Conservation (phyloP, 2,888 invertebrate species). For the Pyrgus malvae region DNA sequence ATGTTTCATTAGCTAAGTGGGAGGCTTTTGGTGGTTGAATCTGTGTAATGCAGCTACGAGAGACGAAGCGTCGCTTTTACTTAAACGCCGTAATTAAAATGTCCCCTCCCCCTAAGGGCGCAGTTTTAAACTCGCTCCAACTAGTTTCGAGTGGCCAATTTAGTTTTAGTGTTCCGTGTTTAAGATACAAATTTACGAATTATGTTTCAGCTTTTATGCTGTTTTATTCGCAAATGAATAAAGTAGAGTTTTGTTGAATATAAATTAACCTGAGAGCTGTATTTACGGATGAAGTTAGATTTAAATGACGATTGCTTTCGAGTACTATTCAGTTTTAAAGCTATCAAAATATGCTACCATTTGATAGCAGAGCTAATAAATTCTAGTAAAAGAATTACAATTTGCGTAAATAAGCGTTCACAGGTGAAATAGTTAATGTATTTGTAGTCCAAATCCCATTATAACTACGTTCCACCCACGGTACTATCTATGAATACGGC, state of each 20-base stretch:
- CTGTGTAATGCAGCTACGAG: constrained; percentile 74
- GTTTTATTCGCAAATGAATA: constrained; percentile 17
- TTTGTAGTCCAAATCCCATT: constrained; percentile 14
- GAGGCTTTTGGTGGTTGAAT: constrained; percentile 81
- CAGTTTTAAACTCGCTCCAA: constrained; percentile 75
- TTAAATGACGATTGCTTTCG: no score
- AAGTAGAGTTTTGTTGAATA: not conserved
- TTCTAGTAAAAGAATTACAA: not conserved
- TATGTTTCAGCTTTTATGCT: constrained; percentile 33
- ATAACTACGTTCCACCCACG: constrained; percentile 20
- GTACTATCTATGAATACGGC: constrained; percentile 18
- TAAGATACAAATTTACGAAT: constrained; percentile 51
- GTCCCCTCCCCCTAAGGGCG: constrained; percentile 68
- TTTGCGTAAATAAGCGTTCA: not conserved
- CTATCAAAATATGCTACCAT: no score
- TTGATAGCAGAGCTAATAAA: no score
- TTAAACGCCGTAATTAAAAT: constrained; percentile 81
- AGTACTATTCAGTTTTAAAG: no score
- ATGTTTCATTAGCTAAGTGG: constrained; percentile 83
- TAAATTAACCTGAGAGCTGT: no score
- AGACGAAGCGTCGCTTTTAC: constrained; percentile 77
- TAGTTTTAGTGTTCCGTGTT: constrained; percentile 70
- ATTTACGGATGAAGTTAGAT: no score
- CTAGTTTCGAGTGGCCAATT: constrained; percentile 76
- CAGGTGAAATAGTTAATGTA: not conserved